A percentile compares a stretch with the other conserved stretches of the same genome.
Evolutionary conservation across 2,888 invertebrate genomes (phyloP).

Genomic region (Nycteola revayana): DNA sequence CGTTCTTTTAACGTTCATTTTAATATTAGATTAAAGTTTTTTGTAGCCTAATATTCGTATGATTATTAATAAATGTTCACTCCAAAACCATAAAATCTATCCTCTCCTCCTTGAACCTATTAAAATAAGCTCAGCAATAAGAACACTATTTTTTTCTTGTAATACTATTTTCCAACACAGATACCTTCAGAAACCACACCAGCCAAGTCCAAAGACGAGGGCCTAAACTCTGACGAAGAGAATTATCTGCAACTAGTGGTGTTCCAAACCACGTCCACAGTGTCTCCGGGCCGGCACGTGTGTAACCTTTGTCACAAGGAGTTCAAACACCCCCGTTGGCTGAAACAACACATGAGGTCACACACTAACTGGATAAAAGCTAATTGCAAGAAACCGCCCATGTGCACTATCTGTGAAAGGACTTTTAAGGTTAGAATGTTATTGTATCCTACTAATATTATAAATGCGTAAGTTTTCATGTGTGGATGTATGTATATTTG

Average conservation of each 20-base stretch:
- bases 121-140: no score
- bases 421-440: conserved; percentile 77
- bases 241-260: conserved; percentile 71
- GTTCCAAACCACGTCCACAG: conserved; percentile 76
- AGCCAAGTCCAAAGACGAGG: conserved; percentile 54
- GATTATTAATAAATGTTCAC: no score
- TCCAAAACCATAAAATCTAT: no score
- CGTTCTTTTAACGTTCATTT: no score
- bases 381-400: conserved; percentile 85
- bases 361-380: conserved; percentile 85
- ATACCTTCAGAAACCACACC: conserved; percentile 8
- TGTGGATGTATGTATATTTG: no score
- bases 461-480: no score
- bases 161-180: no score
- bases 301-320: conserved; percentile 85
- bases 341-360: conserved; percentile 83
- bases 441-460: no score
- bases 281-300: conserved; percentile 81
- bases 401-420: conserved; percentile 82
- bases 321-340: conserved; percentile 83
- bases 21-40: no score
- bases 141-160: no score
- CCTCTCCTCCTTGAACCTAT: no score
- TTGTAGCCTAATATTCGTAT: no score
- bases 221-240: conserved; percentile 68